Evolutionary conservation across 2,888 invertebrate species (phyloP).

Genomic region (Altica lythri): DNA sequence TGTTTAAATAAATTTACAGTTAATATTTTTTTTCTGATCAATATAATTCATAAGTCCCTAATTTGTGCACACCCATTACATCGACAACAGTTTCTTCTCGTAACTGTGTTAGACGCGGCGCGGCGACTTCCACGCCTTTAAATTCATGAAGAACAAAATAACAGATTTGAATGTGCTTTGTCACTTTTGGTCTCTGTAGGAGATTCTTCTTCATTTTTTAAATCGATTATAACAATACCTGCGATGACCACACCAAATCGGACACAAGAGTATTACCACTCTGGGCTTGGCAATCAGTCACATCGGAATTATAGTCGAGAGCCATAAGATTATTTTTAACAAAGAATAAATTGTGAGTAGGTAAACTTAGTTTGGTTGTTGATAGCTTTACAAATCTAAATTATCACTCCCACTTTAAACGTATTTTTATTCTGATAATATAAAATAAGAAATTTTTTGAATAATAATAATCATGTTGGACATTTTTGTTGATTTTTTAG

Average conservation of each 20-base stretch:
- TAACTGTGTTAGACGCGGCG: constrained; percentile 37
- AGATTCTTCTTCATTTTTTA: constrained; percentile 32
- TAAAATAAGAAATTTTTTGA: no score
- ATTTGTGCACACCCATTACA: constrained; percentile 17
- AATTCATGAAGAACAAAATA: constrained; percentile 43
- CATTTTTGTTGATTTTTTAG: no score
- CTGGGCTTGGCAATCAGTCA: constrained; percentile 37
- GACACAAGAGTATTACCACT: constrained; percentile 28
- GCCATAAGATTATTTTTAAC: no score
- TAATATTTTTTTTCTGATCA: no score
- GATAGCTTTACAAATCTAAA: no score
- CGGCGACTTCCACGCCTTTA: constrained; percentile 45
- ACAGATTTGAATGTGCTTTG: constrained; percentile 46
- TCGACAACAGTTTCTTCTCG: constrained; percentile 10
- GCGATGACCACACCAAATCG: constrained; percentile 34
- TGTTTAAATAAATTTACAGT: no score
- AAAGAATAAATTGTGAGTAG: no score
- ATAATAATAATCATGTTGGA: no score
- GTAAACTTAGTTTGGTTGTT: no score
- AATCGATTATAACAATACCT: constrained; percentile 36
- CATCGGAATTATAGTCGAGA: no score
- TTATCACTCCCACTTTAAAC: no score
- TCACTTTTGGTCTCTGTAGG: constrained; percentile 40
- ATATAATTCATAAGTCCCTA: constrained; percentile 4
- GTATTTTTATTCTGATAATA: no score